Evolutionary conservation across 2,797 vertebrate species (phyloP).

Genomic region (Eulemur coronatus): DNA sequence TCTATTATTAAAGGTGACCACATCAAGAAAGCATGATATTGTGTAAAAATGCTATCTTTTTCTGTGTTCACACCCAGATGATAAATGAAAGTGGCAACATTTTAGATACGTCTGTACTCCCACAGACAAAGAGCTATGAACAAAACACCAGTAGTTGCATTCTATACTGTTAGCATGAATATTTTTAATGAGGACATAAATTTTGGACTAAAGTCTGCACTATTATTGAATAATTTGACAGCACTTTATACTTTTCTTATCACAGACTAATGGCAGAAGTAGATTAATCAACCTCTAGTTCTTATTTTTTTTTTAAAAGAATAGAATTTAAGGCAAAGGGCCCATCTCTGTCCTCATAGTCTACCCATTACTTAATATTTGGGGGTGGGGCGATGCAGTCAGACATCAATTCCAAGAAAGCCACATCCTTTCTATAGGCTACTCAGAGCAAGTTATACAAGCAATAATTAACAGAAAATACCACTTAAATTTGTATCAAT

Average conservation of each 20-base stretch:
- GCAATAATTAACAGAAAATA: not conserved
- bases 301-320: not conserved
- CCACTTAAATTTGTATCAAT: not conserved
- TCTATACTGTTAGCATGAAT: not conserved
- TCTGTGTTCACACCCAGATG: slow-evolving; percentile 60
- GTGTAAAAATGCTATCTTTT: slow-evolving; percentile 41
- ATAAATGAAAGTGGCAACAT: slow-evolving; percentile 38
- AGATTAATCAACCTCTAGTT: not conserved
- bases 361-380: not conserved
- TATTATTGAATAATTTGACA: not conserved
- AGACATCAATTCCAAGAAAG: not conserved
- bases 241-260: not conserved
- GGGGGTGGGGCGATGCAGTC: rapidly evolving
- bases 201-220: not conserved
- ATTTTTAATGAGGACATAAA: not conserved
- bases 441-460: not conserved
- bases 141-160: not conserved
- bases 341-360: not conserved
- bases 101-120: not conserved
- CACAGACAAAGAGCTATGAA: not conserved
- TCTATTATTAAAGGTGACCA: slow-evolving; percentile 79
- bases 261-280: not conserved
- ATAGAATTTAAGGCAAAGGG: not conserved
- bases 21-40: slow-evolving; percentile 71
- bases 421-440: not conserved